These are phyloP conservation scores for Blennius ocellaris DNA, from an alignment of 2,113 vertebrate species.

Conservation along the genomic window DNA sequence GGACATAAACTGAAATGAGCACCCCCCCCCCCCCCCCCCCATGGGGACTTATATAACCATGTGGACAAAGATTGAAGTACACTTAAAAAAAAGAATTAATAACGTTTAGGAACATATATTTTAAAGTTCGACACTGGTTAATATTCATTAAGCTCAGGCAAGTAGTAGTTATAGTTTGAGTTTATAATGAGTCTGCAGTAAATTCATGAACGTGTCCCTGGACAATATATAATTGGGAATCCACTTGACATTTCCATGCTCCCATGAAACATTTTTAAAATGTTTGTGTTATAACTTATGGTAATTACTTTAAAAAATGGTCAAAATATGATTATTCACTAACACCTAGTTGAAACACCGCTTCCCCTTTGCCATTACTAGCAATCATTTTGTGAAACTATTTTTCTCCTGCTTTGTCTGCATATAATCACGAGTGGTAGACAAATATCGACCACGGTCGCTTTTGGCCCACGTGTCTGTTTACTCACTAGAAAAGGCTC, in stretches of 20 bases:
- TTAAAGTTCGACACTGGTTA: not conserved
- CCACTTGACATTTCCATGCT: conserved; percentile 31
- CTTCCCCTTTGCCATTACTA: too few relatives aligned
- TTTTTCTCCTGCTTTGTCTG: conserved; percentile 16
- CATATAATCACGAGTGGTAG: conserved; percentile 52
- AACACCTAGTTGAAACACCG: too few relatives aligned
- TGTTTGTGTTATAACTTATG: not conserved
- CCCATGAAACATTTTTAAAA: conserved; percentile 27
- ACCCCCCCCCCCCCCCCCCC: too few relatives aligned
- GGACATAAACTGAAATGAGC: too few relatives aligned
- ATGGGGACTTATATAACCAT: too few relatives aligned
- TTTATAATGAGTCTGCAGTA: too few relatives aligned
- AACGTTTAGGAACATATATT: too few relatives aligned
- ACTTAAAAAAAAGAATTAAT: too few relatives aligned
- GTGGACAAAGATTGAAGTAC: too few relatives aligned
- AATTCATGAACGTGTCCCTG: too few relatives aligned
- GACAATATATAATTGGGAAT: conserved; percentile 1
- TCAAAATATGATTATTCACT: conserved; percentile 3
- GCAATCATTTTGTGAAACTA: not conserved
- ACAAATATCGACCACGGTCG: conserved; percentile 53
- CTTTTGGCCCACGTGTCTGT: conserved; percentile 66
- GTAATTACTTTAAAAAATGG: conserved; percentile 18
- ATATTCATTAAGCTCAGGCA: too few relatives aligned
- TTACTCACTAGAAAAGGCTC: conserved; percentile 63
- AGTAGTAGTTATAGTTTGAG: too few relatives aligned